These are phyloP conservation scores for Heliothis peltigera DNA, from an alignment of 2,888 invertebrate species.

Conservation along the genomic window DNA sequence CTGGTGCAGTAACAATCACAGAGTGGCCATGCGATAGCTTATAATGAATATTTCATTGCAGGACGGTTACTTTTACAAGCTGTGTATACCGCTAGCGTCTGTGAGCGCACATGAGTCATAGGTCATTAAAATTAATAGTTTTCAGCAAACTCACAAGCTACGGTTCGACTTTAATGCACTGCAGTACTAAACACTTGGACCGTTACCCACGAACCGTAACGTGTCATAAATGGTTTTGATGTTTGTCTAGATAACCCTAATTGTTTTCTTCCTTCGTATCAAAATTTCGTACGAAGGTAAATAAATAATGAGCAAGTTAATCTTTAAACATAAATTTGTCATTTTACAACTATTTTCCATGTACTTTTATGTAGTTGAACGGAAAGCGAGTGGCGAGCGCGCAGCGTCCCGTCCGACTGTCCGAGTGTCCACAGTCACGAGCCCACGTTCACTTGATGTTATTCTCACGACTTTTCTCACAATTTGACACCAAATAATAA, in stretches of 20 bases:
- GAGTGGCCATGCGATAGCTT: constrained; percentile 56
- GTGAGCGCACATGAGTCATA: constrained; percentile 44
- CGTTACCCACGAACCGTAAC: constrained; percentile 38
- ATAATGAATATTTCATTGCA: constrained; percentile 60
- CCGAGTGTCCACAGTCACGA: constrained; percentile 64
- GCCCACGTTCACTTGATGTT: constrained; percentile 64
- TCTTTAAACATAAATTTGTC: constrained; percentile 59
- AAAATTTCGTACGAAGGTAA: too few relatives aligned
- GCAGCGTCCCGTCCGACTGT: constrained; percentile 11
- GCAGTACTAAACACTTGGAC: constrained; percentile 39
- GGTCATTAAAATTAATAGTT: constrained; percentile 60
- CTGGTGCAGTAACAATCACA: constrained; percentile 54
- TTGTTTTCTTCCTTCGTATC: constrained; percentile 56
- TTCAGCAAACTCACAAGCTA: constrained; percentile 46
- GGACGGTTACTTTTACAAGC: constrained; percentile 46
- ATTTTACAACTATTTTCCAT: constrained; percentile 59
- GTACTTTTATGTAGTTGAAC: constrained; percentile 45
- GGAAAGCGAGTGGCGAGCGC: constrained; percentile 30
- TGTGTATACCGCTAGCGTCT: constrained; percentile 48
- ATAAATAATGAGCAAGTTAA: constrained; percentile 26
- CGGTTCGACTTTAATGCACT: constrained; percentile 21
- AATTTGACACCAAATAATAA: constrained; percentile 72
- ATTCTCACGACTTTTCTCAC: constrained; percentile 74
- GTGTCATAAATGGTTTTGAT: constrained; percentile 48
- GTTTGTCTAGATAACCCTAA: constrained; percentile 56